A percentile compares a stretch with the other conserved stretches of the same genome.
Evolutionary conservation across 2,797 vertebrate species (phyloP).

Genomic region (Lagocephalus sceleratus): DNA sequence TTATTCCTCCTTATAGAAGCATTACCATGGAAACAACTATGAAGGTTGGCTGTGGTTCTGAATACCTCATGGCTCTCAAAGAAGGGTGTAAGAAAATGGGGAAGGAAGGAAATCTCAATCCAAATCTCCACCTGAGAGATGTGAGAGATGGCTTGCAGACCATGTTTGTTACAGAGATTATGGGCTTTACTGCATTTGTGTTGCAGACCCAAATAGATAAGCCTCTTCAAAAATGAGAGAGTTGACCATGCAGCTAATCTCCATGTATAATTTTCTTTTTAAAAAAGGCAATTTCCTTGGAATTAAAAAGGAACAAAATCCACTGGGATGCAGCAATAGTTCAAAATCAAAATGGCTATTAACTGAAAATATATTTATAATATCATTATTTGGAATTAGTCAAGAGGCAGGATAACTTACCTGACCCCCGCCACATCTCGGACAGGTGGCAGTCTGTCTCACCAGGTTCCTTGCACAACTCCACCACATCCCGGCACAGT

Average conservation of each 20-base stretch:
- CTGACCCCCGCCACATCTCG: constrained; percentile 93
- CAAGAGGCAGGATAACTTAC: constrained; percentile 64
- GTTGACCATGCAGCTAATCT: constrained; percentile 40
- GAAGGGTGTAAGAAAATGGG: constrained; percentile 33
- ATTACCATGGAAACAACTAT: constrained; percentile 64
- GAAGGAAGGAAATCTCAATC: constrained; percentile 25
- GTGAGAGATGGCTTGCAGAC: constrained; percentile 25
- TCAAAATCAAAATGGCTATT: constrained; percentile 23
- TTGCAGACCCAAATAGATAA: constrained; percentile 43
- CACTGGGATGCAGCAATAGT: constrained; percentile 9
- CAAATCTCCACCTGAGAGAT: constrained; percentile 31
- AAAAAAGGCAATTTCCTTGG: constrained; percentile 40
- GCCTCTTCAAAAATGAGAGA: constrained; percentile 26
- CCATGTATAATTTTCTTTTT: constrained; percentile 22
- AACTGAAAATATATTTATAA: background rate
- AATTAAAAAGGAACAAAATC: constrained; percentile 29
- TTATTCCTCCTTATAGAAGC: constrained; percentile 41
- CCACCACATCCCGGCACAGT: constrained; percentile 90
- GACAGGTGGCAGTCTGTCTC: constrained; percentile 90
- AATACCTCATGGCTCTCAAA: constrained; percentile 40
- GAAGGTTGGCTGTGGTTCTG: constrained; percentile 51
- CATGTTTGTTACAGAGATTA: constrained; percentile 53
- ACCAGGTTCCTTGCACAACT: constrained; percentile 93
- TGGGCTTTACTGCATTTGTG: constrained; percentile 47
- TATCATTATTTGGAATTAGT: background rate